Conservation (phyloP, 2,113 vertebrate species). For the Calyptommatus sinebrachiatus region DNA sequence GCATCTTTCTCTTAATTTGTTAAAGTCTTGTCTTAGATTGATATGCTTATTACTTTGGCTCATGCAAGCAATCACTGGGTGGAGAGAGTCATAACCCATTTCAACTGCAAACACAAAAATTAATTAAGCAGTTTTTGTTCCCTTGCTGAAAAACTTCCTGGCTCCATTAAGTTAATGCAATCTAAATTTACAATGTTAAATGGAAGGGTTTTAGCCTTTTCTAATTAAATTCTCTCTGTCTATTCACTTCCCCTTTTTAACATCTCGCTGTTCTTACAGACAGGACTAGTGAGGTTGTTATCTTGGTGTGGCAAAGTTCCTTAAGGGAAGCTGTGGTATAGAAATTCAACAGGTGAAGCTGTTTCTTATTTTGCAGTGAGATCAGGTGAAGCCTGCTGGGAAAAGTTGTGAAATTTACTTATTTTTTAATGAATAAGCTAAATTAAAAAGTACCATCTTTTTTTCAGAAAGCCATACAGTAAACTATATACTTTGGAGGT, state of each 20-base stretch:
- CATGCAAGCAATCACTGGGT: constrained; percentile 5
- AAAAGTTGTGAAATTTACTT: not conserved
- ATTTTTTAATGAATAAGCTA: too few relatives aligned
- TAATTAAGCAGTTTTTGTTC: constrained; percentile 33
- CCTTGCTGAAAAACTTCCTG: constrained; percentile 26
- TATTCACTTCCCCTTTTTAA: not conserved
- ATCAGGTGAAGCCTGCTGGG: not conserved
- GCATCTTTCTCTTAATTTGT: not conserved
- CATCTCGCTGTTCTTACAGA: not conserved
- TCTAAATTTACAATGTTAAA: constrained; percentile 26
- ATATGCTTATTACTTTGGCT: not conserved
- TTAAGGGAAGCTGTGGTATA: not conserved
- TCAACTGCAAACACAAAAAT: constrained; percentile 34
- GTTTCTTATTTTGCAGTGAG: not conserved
- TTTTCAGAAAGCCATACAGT: too few relatives aligned
- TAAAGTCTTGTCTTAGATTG: constrained; percentile 21
- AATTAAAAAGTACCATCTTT: too few relatives aligned
- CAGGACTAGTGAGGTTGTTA: not conserved
- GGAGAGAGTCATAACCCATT: constrained; percentile 2
- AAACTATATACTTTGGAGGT: not conserved
- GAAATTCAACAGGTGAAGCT: not conserved
- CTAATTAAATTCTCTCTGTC: constrained; percentile 18
- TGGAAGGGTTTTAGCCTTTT: constrained; percentile 12
- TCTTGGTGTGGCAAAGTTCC: not conserved
- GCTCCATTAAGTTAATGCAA: constrained; percentile 26